phyloP scores from a whole-genome alignment of 2,888 invertebrate genomes.

The Euzophera pinguis region DNA sequence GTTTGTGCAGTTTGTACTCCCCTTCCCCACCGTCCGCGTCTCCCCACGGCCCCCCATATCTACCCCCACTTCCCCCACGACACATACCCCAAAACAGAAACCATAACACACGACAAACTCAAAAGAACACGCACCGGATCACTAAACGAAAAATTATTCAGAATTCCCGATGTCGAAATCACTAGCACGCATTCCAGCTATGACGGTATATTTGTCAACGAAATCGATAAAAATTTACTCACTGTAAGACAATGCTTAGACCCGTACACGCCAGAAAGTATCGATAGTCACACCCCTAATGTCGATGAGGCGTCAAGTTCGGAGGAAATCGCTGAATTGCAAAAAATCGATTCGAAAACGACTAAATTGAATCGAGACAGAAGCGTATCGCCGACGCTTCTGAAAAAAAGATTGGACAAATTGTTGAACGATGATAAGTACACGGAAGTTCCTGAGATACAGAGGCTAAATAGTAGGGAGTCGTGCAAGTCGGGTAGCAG shows the following conservation, averaged over 20 bases:
- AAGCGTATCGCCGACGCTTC: constrained; percentile 81
- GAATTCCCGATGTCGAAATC: constrained; percentile 71
- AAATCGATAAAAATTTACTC: constrained; percentile 74
- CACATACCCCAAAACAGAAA: constrained; percentile 21
- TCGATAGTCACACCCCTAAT: constrained; percentile 86
- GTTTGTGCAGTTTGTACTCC: constrained; percentile 26
- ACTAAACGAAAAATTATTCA: constrained; percentile 50
- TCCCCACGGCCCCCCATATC: constrained; percentile 53
- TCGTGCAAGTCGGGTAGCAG: constrained; percentile 60
- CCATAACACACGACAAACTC: constrained; percentile 26
- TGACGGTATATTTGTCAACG: constrained; percentile 73
- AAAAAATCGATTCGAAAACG: constrained; percentile 39
- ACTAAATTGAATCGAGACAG: constrained; percentile 49
- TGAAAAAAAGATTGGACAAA: constrained; percentile 81
- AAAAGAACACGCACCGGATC: constrained; percentile 54
- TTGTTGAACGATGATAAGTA: constrained; percentile 44
- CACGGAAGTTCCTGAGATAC: constrained; percentile 41
- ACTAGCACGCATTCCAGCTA: constrained; percentile 69
- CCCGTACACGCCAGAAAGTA: constrained; percentile 91
- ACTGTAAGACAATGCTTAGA: constrained; percentile 72
- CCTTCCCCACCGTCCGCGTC: constrained; percentile 23
- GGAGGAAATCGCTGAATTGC: constrained; percentile 46
- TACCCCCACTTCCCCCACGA: constrained; percentile 42
- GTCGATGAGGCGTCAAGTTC: constrained; percentile 59
- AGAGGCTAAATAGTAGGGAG: constrained; percentile 59